Percentiles rank a stretch among this genome's conserved stretches.
Evolutionary conservation across 2,797 vertebrate genomes (phyloP).

Genomic region (Ptychadena robeensis): DNA sequence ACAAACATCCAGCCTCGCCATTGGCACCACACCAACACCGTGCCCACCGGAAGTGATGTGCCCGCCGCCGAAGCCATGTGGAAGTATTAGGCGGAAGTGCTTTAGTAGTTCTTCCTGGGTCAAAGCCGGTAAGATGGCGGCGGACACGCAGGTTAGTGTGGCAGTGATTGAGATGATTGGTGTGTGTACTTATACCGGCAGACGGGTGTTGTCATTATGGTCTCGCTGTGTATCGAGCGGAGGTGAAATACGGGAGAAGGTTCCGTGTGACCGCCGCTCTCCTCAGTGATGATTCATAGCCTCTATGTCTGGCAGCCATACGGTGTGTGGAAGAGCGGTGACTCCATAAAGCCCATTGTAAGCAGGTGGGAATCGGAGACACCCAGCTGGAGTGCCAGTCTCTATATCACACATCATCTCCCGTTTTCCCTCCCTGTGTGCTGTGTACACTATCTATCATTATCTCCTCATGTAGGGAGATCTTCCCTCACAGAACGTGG

Average conservation of each 20-base stretch:
- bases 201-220: not conserved
- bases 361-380: too few relatives aligned
- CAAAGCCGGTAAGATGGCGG: slow-evolving; percentile 89
- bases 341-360: not conserved
- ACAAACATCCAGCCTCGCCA: too few relatives aligned
- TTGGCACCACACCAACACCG: not conserved
- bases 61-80: not conserved
- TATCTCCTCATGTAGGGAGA: too few relatives aligned
- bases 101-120: slow-evolving; percentile 80
- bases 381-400: too few relatives aligned
- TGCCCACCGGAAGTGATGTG: slow-evolving; percentile 20
- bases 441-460: too few relatives aligned
- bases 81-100: slow-evolving; percentile 71
- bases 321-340: not conserved
- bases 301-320: not conserved
- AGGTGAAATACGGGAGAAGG: not conserved
- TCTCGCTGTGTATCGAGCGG: not conserved
- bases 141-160: slow-evolving; percentile 94
- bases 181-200: not conserved
- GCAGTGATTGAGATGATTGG: slow-evolving; percentile 9
- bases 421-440: too few relatives aligned
- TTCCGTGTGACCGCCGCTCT: not conserved
- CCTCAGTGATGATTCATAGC: not conserved
- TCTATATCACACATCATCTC: too few relatives aligned
- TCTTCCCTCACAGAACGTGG: too few relatives aligned